phyloP scores from a whole-genome alignment of 1,140 invertebrate genomes.

The Oscheius sp. region DNA sequence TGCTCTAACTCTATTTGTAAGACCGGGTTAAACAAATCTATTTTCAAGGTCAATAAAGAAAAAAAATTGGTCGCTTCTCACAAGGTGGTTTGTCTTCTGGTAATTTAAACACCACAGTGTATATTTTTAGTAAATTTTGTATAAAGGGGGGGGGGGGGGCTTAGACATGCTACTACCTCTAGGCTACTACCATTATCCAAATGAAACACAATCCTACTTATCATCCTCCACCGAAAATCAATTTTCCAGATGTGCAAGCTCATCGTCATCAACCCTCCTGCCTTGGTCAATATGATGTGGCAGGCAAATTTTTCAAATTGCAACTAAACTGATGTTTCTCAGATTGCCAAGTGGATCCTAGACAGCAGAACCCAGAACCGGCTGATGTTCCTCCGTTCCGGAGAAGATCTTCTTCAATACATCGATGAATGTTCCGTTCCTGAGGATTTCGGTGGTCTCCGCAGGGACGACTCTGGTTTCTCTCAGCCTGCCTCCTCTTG shows the following conservation, averaged over 20 bases:
- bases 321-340: no score
- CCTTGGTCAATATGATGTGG: slow-evolving; percentile 40
- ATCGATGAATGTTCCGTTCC: slow-evolving; percentile 36
- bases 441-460: slow-evolving; percentile 32
- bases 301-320: no score
- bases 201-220: no score
- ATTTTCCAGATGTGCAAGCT: slow-evolving; percentile 37
- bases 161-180: no score
- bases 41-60: no score
- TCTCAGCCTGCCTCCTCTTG: slow-evolving; percentile 37
- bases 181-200: no score
- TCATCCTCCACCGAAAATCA: background rate
- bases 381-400: slow-evolving; percentile 26
- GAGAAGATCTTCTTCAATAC: slow-evolving; percentile 37
- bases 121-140: background rate
- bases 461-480: slow-evolving; percentile 37
- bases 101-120: background rate
- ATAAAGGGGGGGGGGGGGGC: no score
- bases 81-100: background rate
- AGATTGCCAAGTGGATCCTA: slow-evolving; percentile 38
- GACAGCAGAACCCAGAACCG: slow-evolving; percentile 27
- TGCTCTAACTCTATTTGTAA: no score
- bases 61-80: no score
- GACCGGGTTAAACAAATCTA: no score
- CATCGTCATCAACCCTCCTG: slow-evolving; percentile 40